Evolutionary conservation across 1,140 invertebrate genomes (phyloP).

Genomic region (Forficula auricularia): DNA sequence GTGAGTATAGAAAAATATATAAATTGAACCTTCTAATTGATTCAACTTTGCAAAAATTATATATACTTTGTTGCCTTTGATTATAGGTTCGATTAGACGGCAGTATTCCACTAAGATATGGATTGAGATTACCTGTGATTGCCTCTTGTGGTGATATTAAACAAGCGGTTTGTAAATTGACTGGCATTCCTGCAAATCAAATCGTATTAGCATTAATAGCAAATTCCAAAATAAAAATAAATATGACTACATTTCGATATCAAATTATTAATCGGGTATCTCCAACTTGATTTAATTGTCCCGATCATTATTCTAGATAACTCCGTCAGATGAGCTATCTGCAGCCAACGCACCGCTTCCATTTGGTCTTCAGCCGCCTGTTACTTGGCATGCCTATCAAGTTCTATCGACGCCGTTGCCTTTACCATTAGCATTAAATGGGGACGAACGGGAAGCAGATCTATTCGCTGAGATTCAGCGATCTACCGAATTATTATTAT

Average conservation of each 20-base stretch:
- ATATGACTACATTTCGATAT: neutral
- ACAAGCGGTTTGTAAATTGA: constrained; percentile 44
- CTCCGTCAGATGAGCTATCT: constrained; percentile 28
- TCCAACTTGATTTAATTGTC: too few relatives aligned
- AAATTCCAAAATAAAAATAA: constrained; percentile 43
- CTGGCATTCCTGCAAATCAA: constrained; percentile 37
- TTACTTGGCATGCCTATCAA: too few relatives aligned
- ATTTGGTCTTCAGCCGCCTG: too few relatives aligned
- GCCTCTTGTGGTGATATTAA: constrained; percentile 24
- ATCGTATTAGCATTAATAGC: constrained; percentile 51
- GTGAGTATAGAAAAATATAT: too few relatives aligned
- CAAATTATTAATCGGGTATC: constrained; percentile 5
- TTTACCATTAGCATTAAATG: constrained; percentile 10
- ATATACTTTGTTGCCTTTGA: constrained; percentile 15
- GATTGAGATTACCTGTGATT: constrained; percentile 36
- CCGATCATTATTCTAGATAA: too few relatives aligned
- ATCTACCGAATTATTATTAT: constrained; percentile 12
- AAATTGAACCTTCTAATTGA: too few relatives aligned
- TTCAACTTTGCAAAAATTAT: constrained; percentile 1
- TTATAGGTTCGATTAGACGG: constrained; percentile 60
- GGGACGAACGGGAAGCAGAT: constrained; percentile 19
- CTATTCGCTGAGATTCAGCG: constrained; percentile 29
- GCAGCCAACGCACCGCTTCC: constrained; percentile 11
- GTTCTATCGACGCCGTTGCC: too few relatives aligned
- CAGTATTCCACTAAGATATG: constrained; percentile 62